Conservation (phyloP, 2,113 vertebrate species). For the Rhagologus leucostigma region DNA sequence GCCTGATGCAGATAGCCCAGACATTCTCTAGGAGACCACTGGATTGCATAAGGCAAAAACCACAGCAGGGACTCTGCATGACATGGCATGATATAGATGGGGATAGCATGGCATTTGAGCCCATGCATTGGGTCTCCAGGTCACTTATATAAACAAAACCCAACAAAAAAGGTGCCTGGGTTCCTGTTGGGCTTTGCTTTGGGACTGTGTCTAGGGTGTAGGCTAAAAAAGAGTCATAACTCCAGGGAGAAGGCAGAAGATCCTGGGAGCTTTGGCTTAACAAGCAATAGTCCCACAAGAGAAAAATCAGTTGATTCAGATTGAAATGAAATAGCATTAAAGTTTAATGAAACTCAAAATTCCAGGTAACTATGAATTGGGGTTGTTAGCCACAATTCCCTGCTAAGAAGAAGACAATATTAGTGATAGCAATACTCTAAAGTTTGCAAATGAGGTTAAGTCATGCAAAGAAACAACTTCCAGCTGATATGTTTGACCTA, state of each 20-base stretch:
- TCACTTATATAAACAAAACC: not conserved
- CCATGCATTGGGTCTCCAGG: not conserved
- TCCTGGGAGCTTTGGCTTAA: not conserved
- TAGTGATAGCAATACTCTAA: not conserved
- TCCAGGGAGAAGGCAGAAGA: not conserved
- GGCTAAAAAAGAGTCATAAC: not conserved
- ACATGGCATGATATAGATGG: not conserved
- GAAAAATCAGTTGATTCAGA: not conserved
- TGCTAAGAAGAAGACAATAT: constrained; percentile 20
- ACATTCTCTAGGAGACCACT: not conserved
- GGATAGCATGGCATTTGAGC: not conserved
- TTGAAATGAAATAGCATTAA: not conserved
- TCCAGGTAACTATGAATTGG: not conserved
- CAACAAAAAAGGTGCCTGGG: not conserved
- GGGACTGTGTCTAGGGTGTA: not conserved
- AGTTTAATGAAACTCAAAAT: not conserved
- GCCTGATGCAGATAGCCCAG: not conserved
- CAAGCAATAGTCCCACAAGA: not conserved
- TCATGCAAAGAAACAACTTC: constrained; percentile 47
- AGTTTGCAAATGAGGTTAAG: constrained; percentile 33
- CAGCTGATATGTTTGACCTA: constrained; percentile 42
- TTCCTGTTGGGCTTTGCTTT: not conserved
- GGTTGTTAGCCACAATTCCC: not conserved
- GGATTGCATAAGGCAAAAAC: not conserved
- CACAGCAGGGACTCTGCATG: not conserved